Evolutionary conservation across 1,140 invertebrate genomes (phyloP).

Genomic region (Thrips palmi): DNA sequence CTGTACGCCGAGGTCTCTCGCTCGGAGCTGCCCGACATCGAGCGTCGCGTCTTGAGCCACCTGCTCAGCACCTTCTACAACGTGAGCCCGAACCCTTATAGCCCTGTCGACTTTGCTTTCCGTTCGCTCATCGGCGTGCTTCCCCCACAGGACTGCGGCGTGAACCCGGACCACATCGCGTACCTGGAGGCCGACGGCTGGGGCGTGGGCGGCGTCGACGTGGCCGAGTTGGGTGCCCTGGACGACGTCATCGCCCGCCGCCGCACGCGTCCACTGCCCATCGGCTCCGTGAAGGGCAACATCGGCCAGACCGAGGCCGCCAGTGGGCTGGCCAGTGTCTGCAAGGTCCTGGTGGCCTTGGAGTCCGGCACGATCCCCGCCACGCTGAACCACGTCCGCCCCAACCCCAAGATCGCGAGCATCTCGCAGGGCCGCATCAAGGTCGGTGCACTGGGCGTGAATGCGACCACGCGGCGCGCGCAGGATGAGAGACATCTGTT

Average conservation of each 20-base stretch:
- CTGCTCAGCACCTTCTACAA: too few relatives aligned
- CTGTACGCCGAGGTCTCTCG: too few relatives aligned
- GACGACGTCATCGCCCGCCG: constrained; percentile 32
- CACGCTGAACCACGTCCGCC: constrained; percentile 40
- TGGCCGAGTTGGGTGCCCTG: constrained; percentile 38
- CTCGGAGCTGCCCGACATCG: too few relatives aligned
- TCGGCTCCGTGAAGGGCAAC: constrained; percentile 57
- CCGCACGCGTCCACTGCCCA: constrained; percentile 32
- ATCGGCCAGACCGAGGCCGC: constrained; percentile 53
- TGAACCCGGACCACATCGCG: constrained; percentile 19
- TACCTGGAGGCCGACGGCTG: constrained; percentile 29
- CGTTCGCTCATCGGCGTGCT: too few relatives aligned
- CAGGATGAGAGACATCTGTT: too few relatives aligned
- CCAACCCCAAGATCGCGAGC: constrained; percentile 38
- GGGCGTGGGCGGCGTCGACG: constrained; percentile 29
- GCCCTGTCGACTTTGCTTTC: too few relatives aligned
- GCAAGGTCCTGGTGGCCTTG: constrained; percentile 35
- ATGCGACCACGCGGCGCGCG: too few relatives aligned
- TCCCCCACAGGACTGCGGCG: too few relatives aligned
- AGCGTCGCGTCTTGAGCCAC: too few relatives aligned
- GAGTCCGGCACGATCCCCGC: constrained; percentile 35
- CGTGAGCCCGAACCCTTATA: too few relatives aligned
- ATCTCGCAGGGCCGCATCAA: constrained; percentile 35
- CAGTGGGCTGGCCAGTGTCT: constrained; percentile 33
- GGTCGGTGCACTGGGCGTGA: too few relatives aligned